Evolutionary conservation across 2,888 invertebrate genomes (phyloP).

Genomic region (Thalpophila matura): DNA sequence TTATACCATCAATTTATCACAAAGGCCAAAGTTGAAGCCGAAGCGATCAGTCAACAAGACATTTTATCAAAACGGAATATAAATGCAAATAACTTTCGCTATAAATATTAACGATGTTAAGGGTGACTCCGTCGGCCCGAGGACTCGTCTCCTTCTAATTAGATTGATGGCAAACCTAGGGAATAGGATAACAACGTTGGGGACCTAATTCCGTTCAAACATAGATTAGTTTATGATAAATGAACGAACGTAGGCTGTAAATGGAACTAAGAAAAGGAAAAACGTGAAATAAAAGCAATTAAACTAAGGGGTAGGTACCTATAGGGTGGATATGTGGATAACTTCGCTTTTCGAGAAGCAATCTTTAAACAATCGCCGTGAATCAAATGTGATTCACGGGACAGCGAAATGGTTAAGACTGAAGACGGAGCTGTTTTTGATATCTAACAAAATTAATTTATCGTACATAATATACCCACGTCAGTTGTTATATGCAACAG

Average conservation of each 20-base stretch:
- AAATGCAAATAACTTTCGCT: constrained; percentile 50
- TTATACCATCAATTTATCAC: constrained; percentile 20
- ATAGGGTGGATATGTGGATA: too few species aligned
- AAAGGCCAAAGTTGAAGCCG: constrained; percentile 20
- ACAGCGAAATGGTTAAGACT: too few species aligned
- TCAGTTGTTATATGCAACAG: constrained; percentile 17
- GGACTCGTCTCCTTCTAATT: constrained; percentile 18
- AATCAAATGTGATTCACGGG: too few species aligned
- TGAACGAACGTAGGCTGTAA: constrained; percentile 5
- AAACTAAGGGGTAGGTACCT: too few species aligned
- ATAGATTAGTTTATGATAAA: background rate
- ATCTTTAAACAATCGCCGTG: too few species aligned
- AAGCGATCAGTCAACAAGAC: constrained; percentile 18
- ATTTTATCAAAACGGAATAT: constrained; percentile 37
- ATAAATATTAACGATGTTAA: constrained; percentile 46
- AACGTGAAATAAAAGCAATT: too few species aligned
- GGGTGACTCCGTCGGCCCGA: background rate
- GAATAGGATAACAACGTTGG: constrained; percentile 9
- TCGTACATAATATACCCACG: constrained; percentile 25
- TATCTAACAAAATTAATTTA: too few species aligned
- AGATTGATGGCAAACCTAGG: constrained; percentile 26
- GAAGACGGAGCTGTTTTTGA: too few species aligned
- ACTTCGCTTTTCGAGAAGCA: too few species aligned
- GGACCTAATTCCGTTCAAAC: constrained; percentile 32
- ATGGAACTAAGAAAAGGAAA: too few species aligned